phyloP scores from a whole-genome alignment of 2,888 invertebrate species.

The Scaptomyza flava region DNA sequence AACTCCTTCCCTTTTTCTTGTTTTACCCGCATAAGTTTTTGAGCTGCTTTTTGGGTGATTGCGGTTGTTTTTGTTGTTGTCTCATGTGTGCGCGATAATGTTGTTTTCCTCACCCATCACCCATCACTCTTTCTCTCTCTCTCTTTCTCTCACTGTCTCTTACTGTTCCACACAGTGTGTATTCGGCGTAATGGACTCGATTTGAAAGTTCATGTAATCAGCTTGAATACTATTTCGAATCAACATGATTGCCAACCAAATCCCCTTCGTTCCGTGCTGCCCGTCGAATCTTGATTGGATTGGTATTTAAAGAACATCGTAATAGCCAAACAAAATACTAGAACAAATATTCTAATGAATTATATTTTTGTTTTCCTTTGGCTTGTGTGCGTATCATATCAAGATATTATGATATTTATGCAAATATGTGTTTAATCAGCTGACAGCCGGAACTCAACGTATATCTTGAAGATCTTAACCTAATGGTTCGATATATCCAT shows the following conservation, averaged over 20 bases:
- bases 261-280: neutral
- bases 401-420: slow-evolving; percentile 4
- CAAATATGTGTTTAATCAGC: neutral
- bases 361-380: neutral
- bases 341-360: slow-evolving; percentile 28
- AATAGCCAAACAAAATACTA: slow-evolving; percentile 37
- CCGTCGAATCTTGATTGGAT: slow-evolving; percentile 24
- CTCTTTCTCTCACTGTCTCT: slow-evolving; percentile 12
- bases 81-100: slow-evolving; percentile 47
- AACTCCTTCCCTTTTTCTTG: slow-evolving; percentile 8
- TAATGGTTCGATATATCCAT: neutral
- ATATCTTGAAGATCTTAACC: neutral
- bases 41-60: slow-evolving; percentile 15
- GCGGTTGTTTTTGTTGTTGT: neutral
- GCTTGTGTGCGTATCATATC: slow-evolving; percentile 11
- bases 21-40: slow-evolving; percentile 24
- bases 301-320: slow-evolving; percentile 29
- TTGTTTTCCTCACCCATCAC: slow-evolving; percentile 27
- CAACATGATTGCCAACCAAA: slow-evolving; percentile 14
- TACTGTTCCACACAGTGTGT: neutral
- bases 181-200: slow-evolving; percentile 23
- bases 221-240: slow-evolving; percentile 41
- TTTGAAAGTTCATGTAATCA: slow-evolving; percentile 53
- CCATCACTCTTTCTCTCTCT: slow-evolving; percentile 18
- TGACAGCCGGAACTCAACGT: slow-evolving; percentile 3